Base-by-base conservation (phyloP, 2,113 vertebrate genomes). In the Otus sunia region DNA sequence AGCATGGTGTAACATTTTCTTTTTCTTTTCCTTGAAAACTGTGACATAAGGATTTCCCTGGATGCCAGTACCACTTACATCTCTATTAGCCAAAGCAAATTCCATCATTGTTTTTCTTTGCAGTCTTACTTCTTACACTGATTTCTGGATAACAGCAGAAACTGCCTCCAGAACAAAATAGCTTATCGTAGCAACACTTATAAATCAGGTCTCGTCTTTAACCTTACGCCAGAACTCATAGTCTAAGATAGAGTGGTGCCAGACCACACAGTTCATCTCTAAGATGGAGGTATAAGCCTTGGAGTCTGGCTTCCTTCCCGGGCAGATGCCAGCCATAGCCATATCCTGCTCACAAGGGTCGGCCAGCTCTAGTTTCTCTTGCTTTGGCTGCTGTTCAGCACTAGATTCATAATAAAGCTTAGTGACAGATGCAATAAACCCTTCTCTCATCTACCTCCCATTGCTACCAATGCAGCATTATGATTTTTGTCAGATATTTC, bases 251-350 rank as follows among this genome's bases (percentile, higher is more conserved):
- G 93, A 94, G 82, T 1, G n/a, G 34, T 88, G 86, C 79, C 96
- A 97, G 88, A 92, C 50, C 3, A 4, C 79, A 90, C 23, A 88
- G 90, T 20, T 90, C 78, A 90, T 88, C 88, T 84, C 82, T 6
- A 27, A 59, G 82, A 58, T 3, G 55, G 92, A 93, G 86, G n/a
- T 55, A 47, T 14, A 84, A 94, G 47, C 75, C 45, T 26, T 26
- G 50, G 55, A 95, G 79, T 16, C 82, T 97, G 96, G 93, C 92
- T 80, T 15, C 41, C 3, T 59, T 75, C 95, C 96, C 34, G 1
- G 79, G 80, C 96, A 97, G 88, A 97, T 96, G 94, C 96, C 96
- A 97, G 66, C 94, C 88, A 78, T 14, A 55, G 73, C 71, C 91
- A 77, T 58, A 88, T 34, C 75, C 92, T 84, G 95, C 86, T 67